These are phyloP conservation scores for Benthosema pterotum DNA, from an alignment of 2,797 vertebrate genomes.

Conservation along the genomic window DNA sequence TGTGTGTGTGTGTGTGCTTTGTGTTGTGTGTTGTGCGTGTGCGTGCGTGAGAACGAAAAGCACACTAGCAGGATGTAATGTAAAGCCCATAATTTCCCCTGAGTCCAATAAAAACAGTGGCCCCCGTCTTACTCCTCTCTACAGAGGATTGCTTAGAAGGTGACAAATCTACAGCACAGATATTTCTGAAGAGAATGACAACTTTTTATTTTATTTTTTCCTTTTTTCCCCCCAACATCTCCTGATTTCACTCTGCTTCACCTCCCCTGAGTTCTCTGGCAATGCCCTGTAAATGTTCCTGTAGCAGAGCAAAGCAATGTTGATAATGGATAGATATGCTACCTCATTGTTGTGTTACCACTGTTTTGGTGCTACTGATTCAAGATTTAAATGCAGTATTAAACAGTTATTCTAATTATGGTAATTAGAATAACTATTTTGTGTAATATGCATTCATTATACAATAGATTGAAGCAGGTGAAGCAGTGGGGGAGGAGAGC, in stretches of 20 bases:
- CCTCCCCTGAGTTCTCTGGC: slow-evolving; percentile 4
- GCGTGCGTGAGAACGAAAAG: slow-evolving; percentile 18
- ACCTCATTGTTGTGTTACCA: not conserved
- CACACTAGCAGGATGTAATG: slow-evolving; percentile 31
- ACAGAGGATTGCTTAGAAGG: slow-evolving; percentile 19
- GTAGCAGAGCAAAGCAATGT: slow-evolving; percentile 5
- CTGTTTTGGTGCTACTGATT: not conserved
- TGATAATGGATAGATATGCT: not conserved
- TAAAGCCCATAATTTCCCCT: slow-evolving; percentile 54
- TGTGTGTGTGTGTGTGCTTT: no score
- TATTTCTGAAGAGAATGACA: slow-evolving; percentile 31
- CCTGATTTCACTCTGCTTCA: not conserved
- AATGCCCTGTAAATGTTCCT: not conserved
- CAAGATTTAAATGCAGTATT: no score
- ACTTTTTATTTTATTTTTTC: slow-evolving; percentile 15
- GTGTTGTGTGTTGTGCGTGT: no score
- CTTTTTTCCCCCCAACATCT: not conserved
- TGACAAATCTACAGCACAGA: slow-evolving; percentile 24
- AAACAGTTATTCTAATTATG: no score
- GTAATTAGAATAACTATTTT: no score
- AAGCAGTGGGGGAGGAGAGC: no score
- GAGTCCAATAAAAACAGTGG: slow-evolving; percentile 47
- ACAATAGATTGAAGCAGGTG: no score
- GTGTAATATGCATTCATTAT: no score
- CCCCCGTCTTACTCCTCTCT: slow-evolving; percentile 28